Percentiles rank a stretch among this genome's conserved stretches.
Conservation (phyloP, 1,140 invertebrate species). For the Zaprionus ghesquierei region DNA sequence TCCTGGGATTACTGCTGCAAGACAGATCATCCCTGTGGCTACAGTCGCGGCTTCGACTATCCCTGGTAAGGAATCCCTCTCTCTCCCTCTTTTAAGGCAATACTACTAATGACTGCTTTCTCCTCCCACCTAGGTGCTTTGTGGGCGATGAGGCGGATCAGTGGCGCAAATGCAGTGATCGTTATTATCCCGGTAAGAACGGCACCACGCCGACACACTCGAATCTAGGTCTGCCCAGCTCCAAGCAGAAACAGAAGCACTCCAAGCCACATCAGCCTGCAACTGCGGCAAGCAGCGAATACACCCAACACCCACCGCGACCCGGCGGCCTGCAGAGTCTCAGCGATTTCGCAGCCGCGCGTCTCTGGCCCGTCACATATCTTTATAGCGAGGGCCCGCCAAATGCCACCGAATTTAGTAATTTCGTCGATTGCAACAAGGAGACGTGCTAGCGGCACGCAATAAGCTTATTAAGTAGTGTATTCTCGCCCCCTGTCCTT, state of each 20-base stretch:
- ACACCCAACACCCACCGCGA: conserved; percentile 82
- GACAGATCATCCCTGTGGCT: conserved; percentile 91
- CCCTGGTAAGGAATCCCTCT: conserved; percentile 85
- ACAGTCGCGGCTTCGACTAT: conserved; percentile 89
- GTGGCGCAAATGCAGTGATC: conserved; percentile 92
- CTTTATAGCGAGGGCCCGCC: conserved; percentile 86
- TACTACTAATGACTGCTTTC: too few species aligned
- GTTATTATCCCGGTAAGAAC: conserved; percentile 86
- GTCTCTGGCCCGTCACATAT: conserved; percentile 88
- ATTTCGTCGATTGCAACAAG: conserved; percentile 82
- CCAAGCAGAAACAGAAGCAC: conserved; percentile 81
- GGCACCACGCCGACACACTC: conserved; percentile 51
- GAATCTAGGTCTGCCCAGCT: conserved; percentile 58
- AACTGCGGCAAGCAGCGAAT: conserved; percentile 60
- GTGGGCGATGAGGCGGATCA: conserved; percentile 89
- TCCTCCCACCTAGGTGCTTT: conserved; percentile 87
- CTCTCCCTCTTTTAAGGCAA: not conserved
- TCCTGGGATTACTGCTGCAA: conserved; percentile 92
- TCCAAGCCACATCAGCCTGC: conserved; percentile 44
- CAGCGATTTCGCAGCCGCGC: conserved; percentile 81
- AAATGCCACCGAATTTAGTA: conserved; percentile 83
- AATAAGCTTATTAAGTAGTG: conserved; percentile 23
- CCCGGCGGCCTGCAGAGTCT: conserved; percentile 83
- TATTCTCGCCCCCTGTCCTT: not conserved
- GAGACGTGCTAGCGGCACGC: conserved; percentile 70